Evolutionary conservation across 2,888 invertebrate genomes (phyloP), one percentile per base, ranked within the genome.

Genomic region (Drosophila multiciliata): DNA sequence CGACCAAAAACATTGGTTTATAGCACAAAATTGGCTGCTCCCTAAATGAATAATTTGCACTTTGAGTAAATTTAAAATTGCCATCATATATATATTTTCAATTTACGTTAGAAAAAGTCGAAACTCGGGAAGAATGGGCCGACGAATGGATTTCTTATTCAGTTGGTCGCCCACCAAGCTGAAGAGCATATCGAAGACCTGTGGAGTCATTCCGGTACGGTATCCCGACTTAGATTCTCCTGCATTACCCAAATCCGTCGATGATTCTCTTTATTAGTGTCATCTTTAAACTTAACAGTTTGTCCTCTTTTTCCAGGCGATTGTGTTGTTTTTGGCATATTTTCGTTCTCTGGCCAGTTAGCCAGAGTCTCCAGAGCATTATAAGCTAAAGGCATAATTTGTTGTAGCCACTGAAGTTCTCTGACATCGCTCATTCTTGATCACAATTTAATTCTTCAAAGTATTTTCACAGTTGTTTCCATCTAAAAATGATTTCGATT

Each of bases 111-210:
- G 29, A 15, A 68, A 78, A 12, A 77, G 55, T 7, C 65, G 62
- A 23, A 64, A 57, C n/a, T 68, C 49, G 1, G 62, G 36, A 3
- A 58, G 11, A 32, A 78, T 73, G 1, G 62, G 35, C 8, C 8
- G 42, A 17, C 64, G 68, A 38, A 67, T 62, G 40, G 50, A 73
- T 12, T 78, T 54, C 20, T 62, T 73, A 6, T 53, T 55, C 17
- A 76, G 17, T n/a, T 73, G 73, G 15, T 76, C 73, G n/a, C 57
- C 73, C 0, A 76, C 58, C 38, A 78, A 52, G 17, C 40, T 50
- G 12, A 78, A 49, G 6, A 76, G 40, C 53, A 76, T 68, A 11
- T 68, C 42, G 9, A 76, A 78, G 3, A 73, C 73, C 36, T 67
- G 61, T 2, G 54, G 61, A 8, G 67, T 62, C 73, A 78, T 72